Conservation (phyloP, 2,888 invertebrate species). For the Rotaria macrura region DNA sequence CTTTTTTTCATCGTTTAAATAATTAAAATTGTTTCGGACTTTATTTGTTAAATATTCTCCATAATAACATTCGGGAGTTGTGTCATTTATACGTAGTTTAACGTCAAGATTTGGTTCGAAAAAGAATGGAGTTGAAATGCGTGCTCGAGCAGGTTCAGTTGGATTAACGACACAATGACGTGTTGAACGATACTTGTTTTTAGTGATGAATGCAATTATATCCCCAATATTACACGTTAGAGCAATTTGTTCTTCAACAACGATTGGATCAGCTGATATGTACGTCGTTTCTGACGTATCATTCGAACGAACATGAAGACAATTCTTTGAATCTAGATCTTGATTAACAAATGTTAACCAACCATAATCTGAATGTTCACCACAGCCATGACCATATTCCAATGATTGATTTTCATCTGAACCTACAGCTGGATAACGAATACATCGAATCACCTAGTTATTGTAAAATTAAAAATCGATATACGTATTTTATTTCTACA, state of each 20-base stretch:
- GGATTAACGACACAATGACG: neutral
- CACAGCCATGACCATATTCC: neutral
- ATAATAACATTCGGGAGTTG: neutral
- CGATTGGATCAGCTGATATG: neutral
- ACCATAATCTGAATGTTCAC: neutral
- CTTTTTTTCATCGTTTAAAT: neutral
- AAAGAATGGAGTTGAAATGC: neutral
- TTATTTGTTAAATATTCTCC: neutral
- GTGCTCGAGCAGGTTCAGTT: neutral
- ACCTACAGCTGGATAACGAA: neutral
- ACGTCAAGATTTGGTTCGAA: neutral
- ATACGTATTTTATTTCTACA: no score
- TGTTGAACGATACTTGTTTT: neutral
- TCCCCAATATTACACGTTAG: neutral
- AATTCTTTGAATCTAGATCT: neutral
- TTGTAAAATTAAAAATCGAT: no score
- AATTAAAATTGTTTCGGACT: neutral
- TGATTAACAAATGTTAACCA: conserved; percentile 12
- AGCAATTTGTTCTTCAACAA: neutral
- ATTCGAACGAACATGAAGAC: neutral
- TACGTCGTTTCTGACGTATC: neutral
- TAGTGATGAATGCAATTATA: neutral
- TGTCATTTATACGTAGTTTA: neutral
- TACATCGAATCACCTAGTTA: neutral
- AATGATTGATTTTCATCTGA: neutral